These are phyloP conservation scores for Calliopum simillimum DNA, from an alignment of 2,888 invertebrate genomes.

Conservation along the genomic window DNA sequence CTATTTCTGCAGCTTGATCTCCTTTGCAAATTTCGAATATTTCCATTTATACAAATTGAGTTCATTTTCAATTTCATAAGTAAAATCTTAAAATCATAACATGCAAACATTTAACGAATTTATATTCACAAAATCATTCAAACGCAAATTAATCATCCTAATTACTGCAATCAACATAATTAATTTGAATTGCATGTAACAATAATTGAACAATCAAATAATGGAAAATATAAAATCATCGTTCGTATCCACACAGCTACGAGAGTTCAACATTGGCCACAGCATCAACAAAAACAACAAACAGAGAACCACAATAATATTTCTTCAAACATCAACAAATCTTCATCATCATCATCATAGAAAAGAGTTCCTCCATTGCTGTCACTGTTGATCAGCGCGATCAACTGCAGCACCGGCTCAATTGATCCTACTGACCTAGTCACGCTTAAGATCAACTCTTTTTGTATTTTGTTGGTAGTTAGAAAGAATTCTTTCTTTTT, in stretches of 20 bases:
- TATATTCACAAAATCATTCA: too few species aligned
- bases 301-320: neutral
- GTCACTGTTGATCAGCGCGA: neutral
- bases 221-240: too few species aligned
- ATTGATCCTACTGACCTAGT: conserved; percentile 29
- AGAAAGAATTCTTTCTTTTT: too few species aligned
- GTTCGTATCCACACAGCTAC: neutral
- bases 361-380: neutral
- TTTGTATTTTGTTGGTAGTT: neutral
- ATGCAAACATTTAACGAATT: too few species aligned
- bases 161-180: too few species aligned
- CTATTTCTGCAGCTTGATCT: too few species aligned
- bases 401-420: conserved; percentile 1
- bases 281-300: neutral
- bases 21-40: too few species aligned
- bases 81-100: too few species aligned
- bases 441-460: conserved; percentile 11
- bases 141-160: too few species aligned
- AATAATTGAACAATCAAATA: neutral
- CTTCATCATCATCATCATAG: neutral
- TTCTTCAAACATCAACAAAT: neutral
- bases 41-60: too few species aligned
- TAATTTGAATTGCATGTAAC: neutral
- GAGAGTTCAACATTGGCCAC: neutral
- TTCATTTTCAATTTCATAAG: too few species aligned